These are phyloP conservation scores for Corythornis vintsioides DNA, from an alignment of 2,113 vertebrate genomes.

Conservation along the genomic window DNA sequence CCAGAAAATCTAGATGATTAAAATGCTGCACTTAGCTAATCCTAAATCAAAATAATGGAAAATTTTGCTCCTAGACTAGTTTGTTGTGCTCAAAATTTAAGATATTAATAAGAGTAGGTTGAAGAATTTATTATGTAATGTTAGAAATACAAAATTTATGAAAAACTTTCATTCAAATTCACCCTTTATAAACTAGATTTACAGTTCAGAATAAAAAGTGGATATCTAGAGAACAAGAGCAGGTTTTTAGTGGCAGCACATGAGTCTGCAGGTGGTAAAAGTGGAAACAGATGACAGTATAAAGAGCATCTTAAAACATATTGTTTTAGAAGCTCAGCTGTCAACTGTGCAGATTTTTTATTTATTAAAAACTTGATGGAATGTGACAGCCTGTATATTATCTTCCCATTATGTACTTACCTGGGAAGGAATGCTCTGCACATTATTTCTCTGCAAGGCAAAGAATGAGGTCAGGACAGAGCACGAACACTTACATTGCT, in stretches of 20 bases:
- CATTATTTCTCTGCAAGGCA: not conserved
- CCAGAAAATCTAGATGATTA: not conserved
- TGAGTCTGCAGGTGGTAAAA: not conserved
- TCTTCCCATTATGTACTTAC: not conserved
- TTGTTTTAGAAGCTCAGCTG: not conserved
- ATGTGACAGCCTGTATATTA: not conserved
- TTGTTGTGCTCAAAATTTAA: not conserved
- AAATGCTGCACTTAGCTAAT: not conserved
- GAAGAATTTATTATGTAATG: not conserved
- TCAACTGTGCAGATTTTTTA: not conserved
- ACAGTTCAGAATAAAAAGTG: not conserved
- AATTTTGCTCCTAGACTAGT: not conserved
- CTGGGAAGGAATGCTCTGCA: not conserved
- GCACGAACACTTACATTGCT: conserved; percentile 66
- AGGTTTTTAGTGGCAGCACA: not conserved
- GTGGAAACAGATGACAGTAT: not conserved
- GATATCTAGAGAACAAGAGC: not conserved
- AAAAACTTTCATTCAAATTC: not conserved
- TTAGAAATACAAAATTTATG: not conserved
- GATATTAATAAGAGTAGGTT: not conserved
- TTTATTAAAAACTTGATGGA: not conserved
- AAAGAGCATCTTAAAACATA: conserved; percentile 10
- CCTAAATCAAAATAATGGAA: not conserved
- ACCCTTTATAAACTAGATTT: not conserved
- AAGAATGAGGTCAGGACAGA: not conserved